These are phyloP conservation scores for Mormoops blainvillei DNA, from an alignment of 2,113 vertebrate genomes.

Conservation along the genomic window DNA sequence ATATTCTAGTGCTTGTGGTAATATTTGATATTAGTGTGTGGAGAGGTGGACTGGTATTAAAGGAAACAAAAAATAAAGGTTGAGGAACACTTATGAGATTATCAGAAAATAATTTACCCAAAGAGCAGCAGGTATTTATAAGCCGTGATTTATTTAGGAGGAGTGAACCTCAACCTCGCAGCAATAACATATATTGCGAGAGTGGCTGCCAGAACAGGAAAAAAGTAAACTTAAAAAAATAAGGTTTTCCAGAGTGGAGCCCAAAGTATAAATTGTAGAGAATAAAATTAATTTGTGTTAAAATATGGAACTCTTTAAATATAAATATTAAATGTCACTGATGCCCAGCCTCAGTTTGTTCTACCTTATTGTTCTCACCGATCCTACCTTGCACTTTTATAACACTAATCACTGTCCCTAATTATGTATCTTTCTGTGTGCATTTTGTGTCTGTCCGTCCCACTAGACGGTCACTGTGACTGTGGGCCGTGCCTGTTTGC, in stretches of 20 bases:
- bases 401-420: background rate
- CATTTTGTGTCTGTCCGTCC: background rate
- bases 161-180: constrained; percentile 13
- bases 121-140: constrained; percentile 66
- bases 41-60: constrained; percentile 63
- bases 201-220: constrained; percentile 19
- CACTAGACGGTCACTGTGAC: background rate
- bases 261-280: background rate
- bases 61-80: constrained; percentile 67
- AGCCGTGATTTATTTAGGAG: constrained; percentile 58
- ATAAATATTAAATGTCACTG: background rate
- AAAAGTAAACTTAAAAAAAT: constrained; percentile 26
- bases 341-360: background rate
- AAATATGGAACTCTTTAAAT: background rate
- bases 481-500: background rate
- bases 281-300: constrained; percentile 3
- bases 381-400: background rate
- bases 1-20: constrained; percentile 68
- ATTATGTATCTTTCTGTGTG: background rate
- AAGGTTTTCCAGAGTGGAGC: constrained; percentile 7
- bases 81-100: constrained; percentile 62
- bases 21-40: constrained; percentile 65
- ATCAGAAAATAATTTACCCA: constrained; percentile 66
- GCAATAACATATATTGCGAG: constrained; percentile 42
- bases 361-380: background rate